Percentiles rank a stretch among this genome's conserved stretches.
phyloP scores from a whole-genome alignment of 2,113 vertebrate species.

The Oryzias woworae region DNA sequence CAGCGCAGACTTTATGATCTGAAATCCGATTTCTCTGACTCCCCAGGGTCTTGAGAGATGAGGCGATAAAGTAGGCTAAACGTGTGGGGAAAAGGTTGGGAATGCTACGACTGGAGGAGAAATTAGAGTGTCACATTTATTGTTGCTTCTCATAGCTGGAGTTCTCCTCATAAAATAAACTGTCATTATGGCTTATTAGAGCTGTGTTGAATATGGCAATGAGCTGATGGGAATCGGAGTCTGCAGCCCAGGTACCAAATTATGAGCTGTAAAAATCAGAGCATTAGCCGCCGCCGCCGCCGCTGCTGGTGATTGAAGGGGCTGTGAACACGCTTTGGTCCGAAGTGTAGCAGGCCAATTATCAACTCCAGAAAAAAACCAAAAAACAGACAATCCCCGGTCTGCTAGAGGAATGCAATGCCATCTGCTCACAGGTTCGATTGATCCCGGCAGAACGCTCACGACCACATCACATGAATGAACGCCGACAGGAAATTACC shows the following conservation, averaged over 20 bases:
- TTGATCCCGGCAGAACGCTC: constrained; percentile 69
- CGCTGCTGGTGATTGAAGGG: constrained; percentile 24
- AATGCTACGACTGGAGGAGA: constrained; percentile 8
- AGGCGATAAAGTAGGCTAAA: not conserved
- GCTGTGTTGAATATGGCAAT: constrained; percentile 23
- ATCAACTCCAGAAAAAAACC: constrained; percentile 23
- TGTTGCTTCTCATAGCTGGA: constrained; percentile 25
- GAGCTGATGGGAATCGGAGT: constrained; percentile 26
- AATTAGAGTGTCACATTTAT: constrained; percentile 25
- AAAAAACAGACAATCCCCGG: constrained; percentile 53
- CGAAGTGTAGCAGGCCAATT: constrained; percentile 64
- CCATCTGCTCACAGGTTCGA: constrained; percentile 71
- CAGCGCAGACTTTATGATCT: constrained; percentile 17
- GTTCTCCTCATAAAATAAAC: not conserved
- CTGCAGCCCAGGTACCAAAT: constrained; percentile 39
- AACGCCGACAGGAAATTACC: constrained; percentile 66
- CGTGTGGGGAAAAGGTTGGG: not conserved
- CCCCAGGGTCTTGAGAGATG: constrained; percentile 1
- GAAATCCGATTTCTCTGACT: constrained; percentile 11
- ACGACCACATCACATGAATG: constrained; percentile 63
- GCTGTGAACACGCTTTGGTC: constrained; percentile 58
- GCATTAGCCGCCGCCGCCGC: constrained; percentile 33
- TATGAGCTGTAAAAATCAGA: constrained; percentile 22
- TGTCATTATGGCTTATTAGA: constrained; percentile 6
- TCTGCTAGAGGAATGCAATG: constrained; percentile 47